Conservation (phyloP, 2,888 invertebrate species). For the Cabera pusaria region DNA sequence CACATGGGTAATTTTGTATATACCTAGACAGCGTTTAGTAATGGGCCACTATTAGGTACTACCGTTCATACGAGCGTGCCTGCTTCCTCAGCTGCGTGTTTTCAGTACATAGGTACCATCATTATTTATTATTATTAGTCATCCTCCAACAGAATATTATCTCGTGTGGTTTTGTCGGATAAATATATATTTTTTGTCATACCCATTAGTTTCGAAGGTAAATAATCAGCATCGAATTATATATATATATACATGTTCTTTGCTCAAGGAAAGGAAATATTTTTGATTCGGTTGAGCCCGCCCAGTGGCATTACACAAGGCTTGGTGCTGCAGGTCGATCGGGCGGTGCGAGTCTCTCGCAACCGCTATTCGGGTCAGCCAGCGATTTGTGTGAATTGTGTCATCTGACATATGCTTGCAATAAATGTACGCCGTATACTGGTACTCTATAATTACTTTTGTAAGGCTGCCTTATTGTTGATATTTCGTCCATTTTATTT, state of each 20-base stretch:
- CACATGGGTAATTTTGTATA: slow-evolving; percentile 45
- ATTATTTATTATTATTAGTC: neutral
- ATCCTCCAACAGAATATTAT: neutral
- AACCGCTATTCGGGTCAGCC: slow-evolving; percentile 74
- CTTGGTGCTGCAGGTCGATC: slow-evolving; percentile 68
- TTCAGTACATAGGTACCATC: neutral
- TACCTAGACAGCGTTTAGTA: slow-evolving; percentile 34
- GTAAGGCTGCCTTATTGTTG: slow-evolving; percentile 39
- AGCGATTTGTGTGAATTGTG: slow-evolving; percentile 82
- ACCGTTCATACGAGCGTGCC: slow-evolving; percentile 17
- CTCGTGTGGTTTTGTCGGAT: neutral
- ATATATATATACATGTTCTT: too few relatives aligned
- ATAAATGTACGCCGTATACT: slow-evolving; percentile 44
- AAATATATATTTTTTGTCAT: neutral
- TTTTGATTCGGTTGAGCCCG: slow-evolving; percentile 32
- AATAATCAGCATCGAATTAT: too few relatives aligned
- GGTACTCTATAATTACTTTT: slow-evolving; percentile 19
- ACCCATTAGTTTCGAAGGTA: neutral
- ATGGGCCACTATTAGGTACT: slow-evolving; percentile 40
- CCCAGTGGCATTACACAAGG: slow-evolving; percentile 75
- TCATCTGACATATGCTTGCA: slow-evolving; percentile 70
- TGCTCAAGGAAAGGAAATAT: too few relatives aligned
- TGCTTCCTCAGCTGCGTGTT: slow-evolving; percentile 15
- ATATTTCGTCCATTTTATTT: too few relatives aligned
- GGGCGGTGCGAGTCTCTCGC: slow-evolving; percentile 64